Conservation (phyloP, 1,140 invertebrate genomes). For the Conopomorpha cramerella region DNA sequence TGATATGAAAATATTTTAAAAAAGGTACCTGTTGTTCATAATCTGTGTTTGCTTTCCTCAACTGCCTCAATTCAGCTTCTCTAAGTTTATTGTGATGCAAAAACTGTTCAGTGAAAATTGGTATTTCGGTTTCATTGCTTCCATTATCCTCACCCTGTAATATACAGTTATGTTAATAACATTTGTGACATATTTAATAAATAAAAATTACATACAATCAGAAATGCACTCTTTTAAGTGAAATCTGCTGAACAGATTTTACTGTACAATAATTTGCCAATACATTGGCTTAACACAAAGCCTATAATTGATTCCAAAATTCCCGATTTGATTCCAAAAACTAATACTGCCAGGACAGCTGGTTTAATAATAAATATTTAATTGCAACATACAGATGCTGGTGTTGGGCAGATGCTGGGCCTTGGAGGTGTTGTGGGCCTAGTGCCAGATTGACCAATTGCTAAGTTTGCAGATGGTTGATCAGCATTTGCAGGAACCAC, state of each 20-base stretch:
- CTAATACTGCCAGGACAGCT: too few relatives aligned
- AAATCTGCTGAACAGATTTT: not conserved
- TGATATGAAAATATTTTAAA: too few relatives aligned
- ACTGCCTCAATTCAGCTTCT: conserved; percentile 85
- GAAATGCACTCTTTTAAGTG: not conserved
- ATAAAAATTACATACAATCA: not conserved
- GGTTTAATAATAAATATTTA: too few relatives aligned
- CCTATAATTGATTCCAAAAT: too few relatives aligned
- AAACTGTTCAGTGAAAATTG: conserved; percentile 96
- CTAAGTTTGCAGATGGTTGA: conserved; percentile 2
- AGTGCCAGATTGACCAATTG: conserved; percentile 4
- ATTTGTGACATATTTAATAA: too few relatives aligned
- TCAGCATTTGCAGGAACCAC: conserved; percentile 9
- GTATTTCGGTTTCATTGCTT: conserved; percentile 73
- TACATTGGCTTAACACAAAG: too few relatives aligned
- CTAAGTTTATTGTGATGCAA: conserved; percentile 92
- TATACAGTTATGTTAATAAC: too few relatives aligned
- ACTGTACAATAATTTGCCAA: not conserved
- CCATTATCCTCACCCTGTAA: conserved; percentile 32
- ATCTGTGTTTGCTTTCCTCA: conserved; percentile 90
- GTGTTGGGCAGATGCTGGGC: conserved; percentile 40
- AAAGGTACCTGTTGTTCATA: conserved; percentile 88
- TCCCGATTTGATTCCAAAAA: too few relatives aligned
- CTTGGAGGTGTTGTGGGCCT: conserved; percentile 36
- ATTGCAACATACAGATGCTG: conserved; percentile 38